Evolutionary conservation across 2,888 invertebrate species (phyloP).

Genomic region (Malthinus flaveolus): DNA sequence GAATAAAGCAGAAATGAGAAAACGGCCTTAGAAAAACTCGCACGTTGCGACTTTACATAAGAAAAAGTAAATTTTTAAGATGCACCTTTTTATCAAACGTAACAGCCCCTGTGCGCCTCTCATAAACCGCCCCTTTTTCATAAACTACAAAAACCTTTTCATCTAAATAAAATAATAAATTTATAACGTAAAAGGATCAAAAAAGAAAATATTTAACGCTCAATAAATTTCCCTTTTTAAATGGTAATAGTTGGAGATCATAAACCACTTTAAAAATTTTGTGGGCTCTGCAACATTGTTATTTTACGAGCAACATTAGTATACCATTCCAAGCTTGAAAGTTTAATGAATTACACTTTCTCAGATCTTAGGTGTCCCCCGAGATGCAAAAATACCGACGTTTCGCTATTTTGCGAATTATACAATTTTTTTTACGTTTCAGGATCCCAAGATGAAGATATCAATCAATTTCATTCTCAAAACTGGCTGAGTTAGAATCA

Average conservation of each 20-base stretch:
- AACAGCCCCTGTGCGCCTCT: too few relatives aligned
- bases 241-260: slow-evolving; percentile 9
- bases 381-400: slow-evolving; percentile 14
- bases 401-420: not conserved
- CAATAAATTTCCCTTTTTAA: not conserved
- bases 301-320: slow-evolving; percentile 16
- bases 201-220: too few relatives aligned
- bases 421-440: slow-evolving; percentile 7
- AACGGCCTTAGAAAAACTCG: too few relatives aligned
- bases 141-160: too few relatives aligned
- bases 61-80: too few relatives aligned
- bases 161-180: too few relatives aligned
- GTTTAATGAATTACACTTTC: slow-evolving; percentile 22
- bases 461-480: slow-evolving; percentile 14
- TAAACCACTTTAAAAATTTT: slow-evolving; percentile 22
- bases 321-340: slow-evolving; percentile 11
- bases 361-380: slow-evolving; percentile 1
- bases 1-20: too few relatives aligned
- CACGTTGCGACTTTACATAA: too few relatives aligned
- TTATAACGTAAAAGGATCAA: too few relatives aligned
- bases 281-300: slow-evolving; percentile 15
- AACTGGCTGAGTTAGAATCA: slow-evolving; percentile 27
- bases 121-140: too few relatives aligned
- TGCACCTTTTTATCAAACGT: too few relatives aligned
- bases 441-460: slow-evolving; percentile 11